A percentile compares a stretch with the other conserved stretches of the same genome.
phyloP scores from a whole-genome alignment of 2,113 vertebrate species.

The Gnathonemus longibarbis region DNA sequence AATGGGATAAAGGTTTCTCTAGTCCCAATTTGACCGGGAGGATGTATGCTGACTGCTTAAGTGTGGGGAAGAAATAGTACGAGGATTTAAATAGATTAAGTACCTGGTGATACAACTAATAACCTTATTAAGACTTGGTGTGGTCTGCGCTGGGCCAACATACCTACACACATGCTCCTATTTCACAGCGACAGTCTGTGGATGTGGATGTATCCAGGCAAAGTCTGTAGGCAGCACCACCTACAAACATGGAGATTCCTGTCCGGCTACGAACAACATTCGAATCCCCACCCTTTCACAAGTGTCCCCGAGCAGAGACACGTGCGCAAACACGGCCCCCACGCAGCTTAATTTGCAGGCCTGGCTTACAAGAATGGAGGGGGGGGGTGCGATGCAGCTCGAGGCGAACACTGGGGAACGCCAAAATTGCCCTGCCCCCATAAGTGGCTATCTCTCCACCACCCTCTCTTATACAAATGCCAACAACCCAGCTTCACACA shows the following conservation, averaged over 20 bases:
- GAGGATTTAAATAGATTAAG: conserved; percentile 15
- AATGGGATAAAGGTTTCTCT: conserved; percentile 10
- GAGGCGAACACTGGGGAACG: neutral
- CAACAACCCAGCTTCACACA: neutral
- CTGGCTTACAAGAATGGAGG: neutral
- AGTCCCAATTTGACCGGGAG: neutral
- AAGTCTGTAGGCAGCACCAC: neutral
- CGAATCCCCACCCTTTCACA: neutral
- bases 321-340: neutral
- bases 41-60: neutral
- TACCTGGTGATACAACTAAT: neutral
- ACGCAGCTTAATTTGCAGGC: neutral
- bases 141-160: neutral
- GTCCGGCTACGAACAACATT: neutral
- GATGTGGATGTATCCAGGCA: neutral
- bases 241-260: neutral
- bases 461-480: neutral
- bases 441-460: neutral
- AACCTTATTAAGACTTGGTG: neutral
- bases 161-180: neutral
- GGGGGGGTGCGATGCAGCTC: neutral
- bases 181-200: neutral
- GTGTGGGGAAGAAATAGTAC: neutral
- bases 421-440: neutral
- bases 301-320: neutral